Evolutionary conservation across 1,140 invertebrate genomes (phyloP), one percentile per base, ranked within the genome.

Genomic region (Formica selysi): DNA sequence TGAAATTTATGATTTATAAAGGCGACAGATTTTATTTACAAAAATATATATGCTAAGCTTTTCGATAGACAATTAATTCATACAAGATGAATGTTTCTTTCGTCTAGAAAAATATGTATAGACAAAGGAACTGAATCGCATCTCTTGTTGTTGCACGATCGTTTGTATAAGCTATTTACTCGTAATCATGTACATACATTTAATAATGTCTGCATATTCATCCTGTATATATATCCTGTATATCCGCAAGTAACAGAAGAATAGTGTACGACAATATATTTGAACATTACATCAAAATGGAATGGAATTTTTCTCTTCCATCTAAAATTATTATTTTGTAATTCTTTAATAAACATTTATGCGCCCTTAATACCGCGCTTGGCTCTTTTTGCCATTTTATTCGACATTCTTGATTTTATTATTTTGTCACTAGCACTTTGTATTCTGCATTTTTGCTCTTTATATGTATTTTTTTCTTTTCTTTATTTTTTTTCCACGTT

Each of bases 111-210:
- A 85, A 71, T 29, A 32, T 51, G 26, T 59, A n/a, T 19, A 62
- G 26, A 13, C 1, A 26, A 54, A 62, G 8, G 36, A 38, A 67
- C 3, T 38, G 11, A 13, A 38, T 83, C 19, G 57, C 48, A 73
- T 65, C 19, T 86, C 64, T 48, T 19, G 16, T 36, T 71, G 0
- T 1, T 29, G n/a, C 2, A 71, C 22, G 2, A 70, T 48, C 13
- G 38, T 57, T 36, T 6, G 22, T 11, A 59, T 8, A 88, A 70
- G 22, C 1, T 41, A 22, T 8, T 76, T 2, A 29, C 19, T 67
- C 36, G 4, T 67, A 85, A 76, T 78, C 19, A 65, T 85, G 61
- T 78, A 85, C 32, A 84, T 74, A 57, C 22, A 29, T 61, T n/a
- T 13, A 36, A 29, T 7, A 91, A 48, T 57, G 7, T 84, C 57